Conservation (phyloP, 2,888 invertebrate species). For the Philonicus albiceps region DNA sequence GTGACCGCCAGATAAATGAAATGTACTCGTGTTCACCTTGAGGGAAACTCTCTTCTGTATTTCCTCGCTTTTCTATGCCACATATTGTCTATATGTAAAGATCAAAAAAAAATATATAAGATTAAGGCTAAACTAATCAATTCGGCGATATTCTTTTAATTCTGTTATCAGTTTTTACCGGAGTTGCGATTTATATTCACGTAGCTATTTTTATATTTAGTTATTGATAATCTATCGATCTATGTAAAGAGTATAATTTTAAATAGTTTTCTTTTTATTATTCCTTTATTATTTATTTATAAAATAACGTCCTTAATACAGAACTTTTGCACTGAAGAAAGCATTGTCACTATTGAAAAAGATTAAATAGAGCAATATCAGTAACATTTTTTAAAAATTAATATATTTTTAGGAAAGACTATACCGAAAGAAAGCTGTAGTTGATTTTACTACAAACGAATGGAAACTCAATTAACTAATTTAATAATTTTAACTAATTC, state of each 20-base stretch:
- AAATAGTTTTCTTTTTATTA: too few relatives aligned
- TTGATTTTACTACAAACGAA: too few relatives aligned
- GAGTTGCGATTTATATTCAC: not conserved
- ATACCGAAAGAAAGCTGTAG: too few relatives aligned
- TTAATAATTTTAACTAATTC: too few relatives aligned
- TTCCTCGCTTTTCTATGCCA: not conserved
- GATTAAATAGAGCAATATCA: too few relatives aligned
- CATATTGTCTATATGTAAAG: not conserved
- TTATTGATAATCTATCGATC: not conserved
- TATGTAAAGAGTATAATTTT: not conserved
- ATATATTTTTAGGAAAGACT: not conserved
- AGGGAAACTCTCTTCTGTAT: not conserved
- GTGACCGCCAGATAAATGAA: constrained; percentile 17
- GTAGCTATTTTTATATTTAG: not conserved
- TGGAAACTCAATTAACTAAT: too few relatives aligned
- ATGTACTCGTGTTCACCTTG: not conserved
- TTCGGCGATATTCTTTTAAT: not conserved
- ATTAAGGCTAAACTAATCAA: not conserved
- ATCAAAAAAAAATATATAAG: not conserved
- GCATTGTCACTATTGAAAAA: too few relatives aligned
- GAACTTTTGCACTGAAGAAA: too few relatives aligned
- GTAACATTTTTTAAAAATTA: too few relatives aligned
- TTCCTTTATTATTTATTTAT: too few relatives aligned
- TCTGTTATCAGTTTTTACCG: not conserved
- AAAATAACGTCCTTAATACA: too few relatives aligned